These are phyloP conservation scores for Paralichthys olivaceus DNA, from an alignment of 2,113 vertebrate species.

Conservation along the genomic window DNA sequence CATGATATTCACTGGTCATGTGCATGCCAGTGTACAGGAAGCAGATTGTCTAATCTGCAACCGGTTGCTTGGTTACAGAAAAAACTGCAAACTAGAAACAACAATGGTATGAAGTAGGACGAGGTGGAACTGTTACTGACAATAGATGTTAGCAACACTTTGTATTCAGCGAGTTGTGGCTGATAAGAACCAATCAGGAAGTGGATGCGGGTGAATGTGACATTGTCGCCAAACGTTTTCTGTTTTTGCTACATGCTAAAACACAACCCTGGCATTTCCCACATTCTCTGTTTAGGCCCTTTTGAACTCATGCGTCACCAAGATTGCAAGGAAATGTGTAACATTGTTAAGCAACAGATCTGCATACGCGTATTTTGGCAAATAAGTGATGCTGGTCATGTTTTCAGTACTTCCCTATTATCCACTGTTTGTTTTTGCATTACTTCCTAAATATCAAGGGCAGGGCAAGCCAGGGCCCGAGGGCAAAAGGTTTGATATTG, in stretches of 20 bases:
- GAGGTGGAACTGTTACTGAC: neutral
- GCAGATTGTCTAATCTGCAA: too few relatives aligned
- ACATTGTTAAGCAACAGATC: conserved; percentile 34
- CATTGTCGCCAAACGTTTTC: too few relatives aligned
- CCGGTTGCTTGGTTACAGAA: neutral
- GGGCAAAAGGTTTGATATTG: conserved; percentile 27
- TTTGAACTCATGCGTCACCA: too few relatives aligned
- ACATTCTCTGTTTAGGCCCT: too few relatives aligned
- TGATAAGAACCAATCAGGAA: too few relatives aligned
- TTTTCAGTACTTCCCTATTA: conserved; percentile 25
- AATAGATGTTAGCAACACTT: too few relatives aligned
- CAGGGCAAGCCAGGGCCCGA: conserved; percentile 7
- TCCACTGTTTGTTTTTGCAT: conserved; percentile 15
- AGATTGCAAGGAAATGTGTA: conserved; percentile 10
- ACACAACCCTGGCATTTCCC: too few relatives aligned
- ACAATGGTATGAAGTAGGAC: neutral
- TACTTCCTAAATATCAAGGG: conserved; percentile 15
- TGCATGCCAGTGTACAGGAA: too few relatives aligned
- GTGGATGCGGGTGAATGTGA: too few relatives aligned
- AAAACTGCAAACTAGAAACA: neutral
- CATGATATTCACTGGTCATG: too few relatives aligned
- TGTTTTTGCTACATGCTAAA: too few relatives aligned
- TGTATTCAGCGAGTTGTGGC: too few relatives aligned
- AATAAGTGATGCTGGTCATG: conserved; percentile 27
- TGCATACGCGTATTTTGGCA: conserved; percentile 9